Conservation (phyloP, 2,797 vertebrate genomes). For the Aplochiton taeniatus region DNA sequence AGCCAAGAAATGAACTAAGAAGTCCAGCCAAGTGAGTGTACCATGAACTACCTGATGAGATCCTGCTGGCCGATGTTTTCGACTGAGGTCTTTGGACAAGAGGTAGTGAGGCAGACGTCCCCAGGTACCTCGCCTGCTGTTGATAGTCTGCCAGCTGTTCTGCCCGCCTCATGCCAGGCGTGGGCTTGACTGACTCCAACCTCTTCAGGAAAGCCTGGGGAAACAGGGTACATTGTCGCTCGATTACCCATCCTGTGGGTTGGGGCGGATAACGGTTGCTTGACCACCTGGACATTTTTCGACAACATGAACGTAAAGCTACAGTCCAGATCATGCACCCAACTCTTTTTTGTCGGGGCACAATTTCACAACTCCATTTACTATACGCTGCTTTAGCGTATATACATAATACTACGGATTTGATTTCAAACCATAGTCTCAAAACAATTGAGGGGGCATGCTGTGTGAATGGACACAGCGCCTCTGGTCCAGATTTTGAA, state of each 20-base stretch:
- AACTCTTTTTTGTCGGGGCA: no score
- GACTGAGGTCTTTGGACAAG: constrained; percentile 58
- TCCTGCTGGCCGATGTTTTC: constrained; percentile 39
- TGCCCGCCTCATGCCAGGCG: constrained; percentile 82
- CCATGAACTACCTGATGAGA: constrained; percentile 47
- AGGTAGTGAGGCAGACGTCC: constrained; percentile 46
- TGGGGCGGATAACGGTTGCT: no score
- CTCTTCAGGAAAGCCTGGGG: constrained; percentile 87
- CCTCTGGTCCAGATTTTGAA: no score
- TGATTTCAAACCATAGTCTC: no score
- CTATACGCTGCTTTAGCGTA: no score
- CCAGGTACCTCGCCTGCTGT: constrained; percentile 78
- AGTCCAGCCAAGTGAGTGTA: neutral
- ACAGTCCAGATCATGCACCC: no score
- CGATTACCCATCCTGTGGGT: no score
- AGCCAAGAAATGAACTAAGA: no score
- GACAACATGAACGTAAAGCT: neutral
- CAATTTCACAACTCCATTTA: no score
- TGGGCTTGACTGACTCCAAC: constrained; percentile 89
- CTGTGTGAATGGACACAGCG: no score
- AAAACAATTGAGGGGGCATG: no score
- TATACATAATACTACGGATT: no score
- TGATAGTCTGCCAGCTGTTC: constrained; percentile 90
- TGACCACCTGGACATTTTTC: neutral
- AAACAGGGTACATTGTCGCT: constrained; percentile 12